Percentiles rank a stretch among this genome's conserved stretches.
Evolutionary conservation across 2,797 vertebrate genomes (phyloP).

Genomic region (Melanotaenia parkinsoni): DNA sequence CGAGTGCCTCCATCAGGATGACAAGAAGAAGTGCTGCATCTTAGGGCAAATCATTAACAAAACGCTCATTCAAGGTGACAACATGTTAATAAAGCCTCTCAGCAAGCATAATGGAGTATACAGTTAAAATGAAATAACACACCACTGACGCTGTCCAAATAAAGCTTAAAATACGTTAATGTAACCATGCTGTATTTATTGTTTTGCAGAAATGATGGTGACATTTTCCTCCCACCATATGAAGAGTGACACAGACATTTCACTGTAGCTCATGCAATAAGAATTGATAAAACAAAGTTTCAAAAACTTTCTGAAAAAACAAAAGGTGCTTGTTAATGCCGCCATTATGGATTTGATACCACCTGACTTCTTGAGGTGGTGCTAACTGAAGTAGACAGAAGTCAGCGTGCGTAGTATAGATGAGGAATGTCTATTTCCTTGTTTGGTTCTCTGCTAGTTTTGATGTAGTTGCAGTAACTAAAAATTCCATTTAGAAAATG

Average conservation of each 20-base stretch:
- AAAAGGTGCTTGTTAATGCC: background rate
- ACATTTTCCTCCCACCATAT: background rate
- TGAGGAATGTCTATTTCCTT: background rate
- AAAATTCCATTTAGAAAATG: background rate
- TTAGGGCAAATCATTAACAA: slow-evolving; percentile 10
- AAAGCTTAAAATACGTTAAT: background rate
- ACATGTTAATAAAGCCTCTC: slow-evolving; percentile 16
- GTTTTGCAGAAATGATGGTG: background rate
- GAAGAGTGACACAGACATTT: background rate
- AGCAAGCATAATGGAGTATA: slow-evolving; percentile 1
- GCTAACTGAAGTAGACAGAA: background rate
- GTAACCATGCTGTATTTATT: slow-evolving; percentile 9
- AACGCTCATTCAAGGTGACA: slow-evolving; percentile 21
- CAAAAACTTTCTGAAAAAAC: background rate
- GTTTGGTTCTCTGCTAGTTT: background rate
- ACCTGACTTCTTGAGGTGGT: background rate
- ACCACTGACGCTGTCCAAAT: background rate
- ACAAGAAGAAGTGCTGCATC: slow-evolving; percentile 28
- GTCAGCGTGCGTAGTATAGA: background rate
- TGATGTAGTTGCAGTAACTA: background rate
- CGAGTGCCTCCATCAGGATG: slow-evolving; percentile 67
- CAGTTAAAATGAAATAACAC: slow-evolving; percentile 8
- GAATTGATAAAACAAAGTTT: background rate
- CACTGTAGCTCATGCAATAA: background rate
- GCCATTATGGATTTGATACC: background rate